These are phyloP conservation scores for Rhyzopertha dominica DNA, from an alignment of 1,140 invertebrate genomes.

Conservation along the genomic window DNA sequence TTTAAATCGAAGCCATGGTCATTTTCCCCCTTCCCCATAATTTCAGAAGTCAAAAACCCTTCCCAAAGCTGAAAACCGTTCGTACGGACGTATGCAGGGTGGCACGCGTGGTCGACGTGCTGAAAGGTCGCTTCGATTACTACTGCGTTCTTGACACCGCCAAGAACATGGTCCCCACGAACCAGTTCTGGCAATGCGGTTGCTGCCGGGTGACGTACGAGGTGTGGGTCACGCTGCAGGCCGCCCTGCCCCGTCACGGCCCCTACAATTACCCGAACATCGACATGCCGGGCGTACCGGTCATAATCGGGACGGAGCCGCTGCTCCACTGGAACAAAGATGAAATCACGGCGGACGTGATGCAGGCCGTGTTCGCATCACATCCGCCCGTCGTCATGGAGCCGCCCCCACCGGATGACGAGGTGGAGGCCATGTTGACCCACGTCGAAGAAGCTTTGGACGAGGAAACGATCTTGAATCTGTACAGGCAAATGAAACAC, in stretches of 20 bases:
- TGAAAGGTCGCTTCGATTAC: conserved; percentile 22
- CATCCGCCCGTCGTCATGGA: conserved; percentile 14
- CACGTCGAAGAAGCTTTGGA: conserved; percentile 25
- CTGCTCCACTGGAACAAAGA: conserved; percentile 17
- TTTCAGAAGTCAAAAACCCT: conserved; percentile 22
- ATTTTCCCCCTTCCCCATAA: no score
- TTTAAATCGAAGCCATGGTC: no score
- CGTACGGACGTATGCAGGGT: conserved; percentile 27
- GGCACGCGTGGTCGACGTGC: conserved; percentile 25
- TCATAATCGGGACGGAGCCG: conserved; percentile 29
- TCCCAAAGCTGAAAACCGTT: conserved; percentile 17
- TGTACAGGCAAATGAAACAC: conserved; percentile 18
- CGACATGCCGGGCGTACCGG: conserved; percentile 23
- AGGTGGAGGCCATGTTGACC: conserved; percentile 20
- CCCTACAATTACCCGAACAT: conserved; percentile 26
- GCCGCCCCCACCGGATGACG: conserved; percentile 18
- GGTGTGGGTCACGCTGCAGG: conserved; percentile 30
- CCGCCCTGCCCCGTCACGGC: conserved; percentile 11
- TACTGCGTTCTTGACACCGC: conserved; percentile 23
- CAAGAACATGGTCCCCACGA: conserved; percentile 20
- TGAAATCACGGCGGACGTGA: conserved; percentile 18
- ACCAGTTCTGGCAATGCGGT: conserved; percentile 21
- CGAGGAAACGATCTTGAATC: conserved; percentile 16
- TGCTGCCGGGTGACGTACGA: conserved; percentile 28
- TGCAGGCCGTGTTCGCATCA: conserved; percentile 8